phyloP scores from a whole-genome alignment of 2,797 vertebrate genomes.

The Knipowitschia caucasica region DNA sequence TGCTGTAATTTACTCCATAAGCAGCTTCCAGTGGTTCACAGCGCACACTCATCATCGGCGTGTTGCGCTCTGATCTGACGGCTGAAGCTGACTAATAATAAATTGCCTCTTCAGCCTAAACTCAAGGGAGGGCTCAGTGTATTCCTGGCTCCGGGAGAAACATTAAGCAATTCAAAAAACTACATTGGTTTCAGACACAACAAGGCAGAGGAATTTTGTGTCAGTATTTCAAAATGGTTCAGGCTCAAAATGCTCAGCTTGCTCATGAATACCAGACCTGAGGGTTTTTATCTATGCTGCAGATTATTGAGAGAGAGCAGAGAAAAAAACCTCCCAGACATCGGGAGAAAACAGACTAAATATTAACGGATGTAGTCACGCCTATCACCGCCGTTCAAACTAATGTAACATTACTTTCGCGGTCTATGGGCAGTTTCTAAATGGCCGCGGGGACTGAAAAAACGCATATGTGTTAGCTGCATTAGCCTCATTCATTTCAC shows the following conservation, averaged over 20 bases:
- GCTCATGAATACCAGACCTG: too few species aligned
- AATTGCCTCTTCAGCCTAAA: conserved; percentile 11
- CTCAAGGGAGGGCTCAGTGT: neutral
- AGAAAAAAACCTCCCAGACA: too few species aligned
- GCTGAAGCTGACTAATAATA: conserved; percentile 11
- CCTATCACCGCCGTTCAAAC: too few species aligned
- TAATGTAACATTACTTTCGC: too few species aligned
- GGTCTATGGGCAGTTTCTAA: too few species aligned
- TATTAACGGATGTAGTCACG: too few species aligned
- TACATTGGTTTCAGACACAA: neutral
- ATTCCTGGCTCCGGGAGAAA: conserved; percentile 3
- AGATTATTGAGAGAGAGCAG: too few species aligned
- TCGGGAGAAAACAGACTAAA: too few species aligned
- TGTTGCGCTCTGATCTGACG: neutral
- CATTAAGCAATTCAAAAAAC: neutral
- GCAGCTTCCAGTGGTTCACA: conserved; percentile 4
- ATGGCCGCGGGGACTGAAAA: too few species aligned
- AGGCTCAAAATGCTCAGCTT: neutral
- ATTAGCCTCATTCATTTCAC: too few species aligned
- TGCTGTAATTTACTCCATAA: conserved; percentile 1
- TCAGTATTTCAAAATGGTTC: neutral
- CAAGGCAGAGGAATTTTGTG: neutral
- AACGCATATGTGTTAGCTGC: too few species aligned
- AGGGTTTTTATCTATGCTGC: too few species aligned
- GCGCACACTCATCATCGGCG: neutral